Conservation (phyloP, 1,140 invertebrate genomes). For the Drosophila ogumai region DNA sequence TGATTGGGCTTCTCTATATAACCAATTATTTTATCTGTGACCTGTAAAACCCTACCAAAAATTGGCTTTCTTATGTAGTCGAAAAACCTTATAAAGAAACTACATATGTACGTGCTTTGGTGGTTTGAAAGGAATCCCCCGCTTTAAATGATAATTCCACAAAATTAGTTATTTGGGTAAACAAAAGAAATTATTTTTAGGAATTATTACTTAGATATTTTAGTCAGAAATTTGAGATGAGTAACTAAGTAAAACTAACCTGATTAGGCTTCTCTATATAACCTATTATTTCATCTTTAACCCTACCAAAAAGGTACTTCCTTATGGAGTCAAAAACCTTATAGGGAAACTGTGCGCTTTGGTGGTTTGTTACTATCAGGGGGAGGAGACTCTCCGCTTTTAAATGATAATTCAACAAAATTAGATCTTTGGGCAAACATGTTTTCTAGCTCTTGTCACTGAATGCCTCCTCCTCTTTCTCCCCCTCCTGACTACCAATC, state of each 20-base stretch:
- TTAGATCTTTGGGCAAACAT: conserved; percentile 28
- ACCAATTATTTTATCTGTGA: neutral
- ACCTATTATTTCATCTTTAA: neutral
- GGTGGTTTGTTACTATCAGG: neutral
- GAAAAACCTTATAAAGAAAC: conserved; percentile 3
- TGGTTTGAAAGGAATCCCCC: neutral
- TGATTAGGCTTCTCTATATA: neutral
- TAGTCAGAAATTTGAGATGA: conserved; percentile 1
- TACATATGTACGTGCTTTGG: neutral
- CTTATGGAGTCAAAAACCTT: conserved; percentile 1
- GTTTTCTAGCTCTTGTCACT: conserved; percentile 14
- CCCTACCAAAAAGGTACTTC: neutral
- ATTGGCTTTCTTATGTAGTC: conserved; percentile 1
- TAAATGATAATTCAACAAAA: conserved; percentile 58
- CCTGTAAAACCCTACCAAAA: neutral
- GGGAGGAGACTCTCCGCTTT: neutral
- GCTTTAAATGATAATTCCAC: conserved; percentile 53
- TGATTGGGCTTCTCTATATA: neutral
- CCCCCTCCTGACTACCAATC: neutral
- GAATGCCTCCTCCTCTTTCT: neutral
- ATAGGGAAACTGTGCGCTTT: neutral
- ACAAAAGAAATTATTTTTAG: conserved; percentile 24
- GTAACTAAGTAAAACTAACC: neutral
- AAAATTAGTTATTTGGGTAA: conserved; percentile 31
- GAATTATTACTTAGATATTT: neutral